phyloP scores from a whole-genome alignment of 2,113 vertebrate species.

The Boulengeromyrus knoepffleri region DNA sequence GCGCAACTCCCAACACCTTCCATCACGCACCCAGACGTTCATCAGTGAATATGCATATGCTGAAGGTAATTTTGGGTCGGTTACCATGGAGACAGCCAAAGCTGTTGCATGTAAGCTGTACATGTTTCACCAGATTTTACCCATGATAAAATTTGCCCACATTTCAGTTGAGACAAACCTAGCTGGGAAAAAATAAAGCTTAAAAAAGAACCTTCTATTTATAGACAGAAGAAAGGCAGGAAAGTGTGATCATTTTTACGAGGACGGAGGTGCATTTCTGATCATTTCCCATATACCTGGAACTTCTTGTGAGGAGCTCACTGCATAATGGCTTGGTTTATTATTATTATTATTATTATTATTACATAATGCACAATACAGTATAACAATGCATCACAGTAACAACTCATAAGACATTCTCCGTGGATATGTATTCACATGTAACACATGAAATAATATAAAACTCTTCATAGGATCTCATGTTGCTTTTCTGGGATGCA shows the following conservation, averaged over 20 bases:
- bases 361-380: neutral
- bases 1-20: neutral
- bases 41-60: constrained; percentile 5
- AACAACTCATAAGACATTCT: neutral
- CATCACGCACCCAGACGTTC: neutral
- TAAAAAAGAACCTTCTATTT: neutral
- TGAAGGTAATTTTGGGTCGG: neutral
- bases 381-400: neutral
- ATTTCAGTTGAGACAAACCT: neutral
- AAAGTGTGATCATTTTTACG: neutral
- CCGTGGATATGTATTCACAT: neutral
- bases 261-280: neutral
- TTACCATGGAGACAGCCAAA: constrained; percentile 12
- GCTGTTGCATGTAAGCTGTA: neutral
- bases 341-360: neutral
- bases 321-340: neutral
- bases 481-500: neutral
- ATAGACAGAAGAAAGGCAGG: neutral
- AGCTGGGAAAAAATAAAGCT: neutral
- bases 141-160: neutral
- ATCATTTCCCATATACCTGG: neutral
- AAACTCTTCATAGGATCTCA: neutral
- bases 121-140: neutral
- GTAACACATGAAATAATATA: neutral
- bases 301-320: neutral